These are phyloP conservation scores for Tetramorium bicarinatum DNA, from an alignment of 2,888 invertebrate genomes.

Conservation along the genomic window DNA sequence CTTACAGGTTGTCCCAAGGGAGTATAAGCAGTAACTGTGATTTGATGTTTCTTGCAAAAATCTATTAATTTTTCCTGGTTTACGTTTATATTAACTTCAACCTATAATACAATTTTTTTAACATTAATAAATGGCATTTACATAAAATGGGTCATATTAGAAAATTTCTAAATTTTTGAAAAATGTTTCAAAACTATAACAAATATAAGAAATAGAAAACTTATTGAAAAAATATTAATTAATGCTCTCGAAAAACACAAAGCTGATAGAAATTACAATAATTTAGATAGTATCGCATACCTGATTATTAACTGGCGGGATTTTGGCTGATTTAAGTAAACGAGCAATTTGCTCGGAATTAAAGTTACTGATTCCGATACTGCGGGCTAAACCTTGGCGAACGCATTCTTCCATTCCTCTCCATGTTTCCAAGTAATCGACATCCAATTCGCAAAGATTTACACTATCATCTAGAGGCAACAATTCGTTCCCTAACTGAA, in stretches of 20 bases:
- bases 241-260: background rate
- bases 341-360: slow-evolving; percentile 91
- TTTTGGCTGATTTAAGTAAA: slow-evolving; percentile 88
- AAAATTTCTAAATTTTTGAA: background rate
- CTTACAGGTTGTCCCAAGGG: slow-evolving; percentile 94
- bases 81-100: too few species aligned
- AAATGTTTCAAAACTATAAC: background rate
- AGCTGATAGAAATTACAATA: too few species aligned
- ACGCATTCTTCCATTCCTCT: slow-evolving; percentile 92
- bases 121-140: too few species aligned
- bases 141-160: too few species aligned
- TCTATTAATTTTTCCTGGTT: too few species aligned
- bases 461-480: slow-evolving; percentile 90
- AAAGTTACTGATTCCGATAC: slow-evolving; percentile 94
- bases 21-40: slow-evolving; percentile 77
- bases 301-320: slow-evolving; percentile 90
- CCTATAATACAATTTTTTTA: too few species aligned
- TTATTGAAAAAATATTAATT: background rate
- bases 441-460: slow-evolving; percentile 89
- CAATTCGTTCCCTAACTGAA: slow-evolving; percentile 89
- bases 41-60: too few species aligned
- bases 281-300: slow-evolving; percentile 75
- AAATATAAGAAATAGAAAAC: background rate
- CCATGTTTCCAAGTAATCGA: slow-evolving; percentile 92
- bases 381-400: slow-evolving; percentile 89